Conservation (phyloP, 2,888 invertebrate species). For the Odontomyia ornata region DNA sequence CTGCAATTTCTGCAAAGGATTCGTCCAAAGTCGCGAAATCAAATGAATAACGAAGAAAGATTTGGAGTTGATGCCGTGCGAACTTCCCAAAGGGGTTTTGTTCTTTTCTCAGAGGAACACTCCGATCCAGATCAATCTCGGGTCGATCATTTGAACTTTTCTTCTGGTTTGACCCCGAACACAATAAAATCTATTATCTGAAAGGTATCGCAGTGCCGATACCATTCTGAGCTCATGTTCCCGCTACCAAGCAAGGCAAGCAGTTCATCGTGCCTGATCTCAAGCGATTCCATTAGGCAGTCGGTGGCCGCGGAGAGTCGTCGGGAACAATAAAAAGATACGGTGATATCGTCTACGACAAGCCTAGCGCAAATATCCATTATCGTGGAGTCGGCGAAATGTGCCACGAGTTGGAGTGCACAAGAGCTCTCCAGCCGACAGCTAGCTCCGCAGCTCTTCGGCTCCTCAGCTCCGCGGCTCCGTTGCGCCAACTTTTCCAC, state of each 20-base stretch:
- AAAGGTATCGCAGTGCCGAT: not conserved
- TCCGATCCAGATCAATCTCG: no score
- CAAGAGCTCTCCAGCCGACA: slow-evolving; percentile 7
- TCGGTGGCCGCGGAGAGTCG: not conserved
- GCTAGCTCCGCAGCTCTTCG: not conserved
- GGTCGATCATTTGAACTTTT: no score
- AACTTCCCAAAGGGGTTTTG: no score
- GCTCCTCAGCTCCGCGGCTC: not conserved
- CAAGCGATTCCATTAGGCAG: not conserved
- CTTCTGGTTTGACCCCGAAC: not conserved
- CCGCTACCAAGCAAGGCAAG: not conserved
- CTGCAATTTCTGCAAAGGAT: no score
- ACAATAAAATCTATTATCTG: not conserved
- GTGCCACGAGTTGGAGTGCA: slow-evolving; percentile 17
- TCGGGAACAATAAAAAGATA: slow-evolving; percentile 13
- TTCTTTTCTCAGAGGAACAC: no score
- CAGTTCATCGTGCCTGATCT: slow-evolving; percentile 10
- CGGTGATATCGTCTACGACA: slow-evolving; percentile 9
- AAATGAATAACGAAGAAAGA: no score
- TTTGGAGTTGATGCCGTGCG: no score
- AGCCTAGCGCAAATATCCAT: slow-evolving; percentile 22
- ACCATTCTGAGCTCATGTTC: not conserved
- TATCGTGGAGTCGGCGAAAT: slow-evolving; percentile 7
- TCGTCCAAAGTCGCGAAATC: no score
- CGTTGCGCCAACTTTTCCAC: not conserved